These are phyloP conservation scores for Urocyon cinereoargenteus DNA, from an alignment of 2,797 vertebrate genomes.

Conservation along the genomic window DNA sequence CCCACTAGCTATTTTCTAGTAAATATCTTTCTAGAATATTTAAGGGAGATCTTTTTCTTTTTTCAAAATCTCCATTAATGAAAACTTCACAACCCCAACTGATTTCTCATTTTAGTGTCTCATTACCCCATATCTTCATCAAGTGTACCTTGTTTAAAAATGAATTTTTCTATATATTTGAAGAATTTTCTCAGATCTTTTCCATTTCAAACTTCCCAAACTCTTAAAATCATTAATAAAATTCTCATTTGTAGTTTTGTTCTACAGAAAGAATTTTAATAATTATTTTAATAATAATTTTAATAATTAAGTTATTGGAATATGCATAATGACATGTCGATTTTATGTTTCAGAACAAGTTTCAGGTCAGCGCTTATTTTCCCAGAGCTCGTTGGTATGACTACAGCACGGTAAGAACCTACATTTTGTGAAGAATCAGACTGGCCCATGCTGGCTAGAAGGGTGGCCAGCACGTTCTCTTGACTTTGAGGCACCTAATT, in stretches of 20 bases:
- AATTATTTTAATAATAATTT: not conserved
- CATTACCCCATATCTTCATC: not conserved
- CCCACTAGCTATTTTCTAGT: not conserved
- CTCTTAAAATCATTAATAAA: not conserved
- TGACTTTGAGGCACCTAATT: not conserved
- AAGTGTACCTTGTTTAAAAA: not conserved
- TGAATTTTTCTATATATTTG: conserved; percentile 13
- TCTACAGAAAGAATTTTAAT: not conserved
- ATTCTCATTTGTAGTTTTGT: not conserved
- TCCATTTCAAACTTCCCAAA: not conserved
- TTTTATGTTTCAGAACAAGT: conserved; percentile 86
- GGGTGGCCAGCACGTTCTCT: not conserved
- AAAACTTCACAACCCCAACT: not conserved
- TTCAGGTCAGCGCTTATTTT: conserved; percentile 89
- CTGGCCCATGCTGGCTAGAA: not conserved
- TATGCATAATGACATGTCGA: not conserved
- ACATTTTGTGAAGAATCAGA: not conserved
- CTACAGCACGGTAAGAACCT: conserved; percentile 92
- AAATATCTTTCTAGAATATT: not conserved
- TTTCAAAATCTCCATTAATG: not conserved
- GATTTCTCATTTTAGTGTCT: not conserved
- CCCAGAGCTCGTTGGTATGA: conserved; percentile 94
- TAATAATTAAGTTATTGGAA: not conserved
- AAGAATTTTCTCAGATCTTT: not conserved
- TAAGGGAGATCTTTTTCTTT: not conserved